Conservation (phyloP, 2,797 vertebrate genomes). For the Rhinoraja longicauda region DNA sequence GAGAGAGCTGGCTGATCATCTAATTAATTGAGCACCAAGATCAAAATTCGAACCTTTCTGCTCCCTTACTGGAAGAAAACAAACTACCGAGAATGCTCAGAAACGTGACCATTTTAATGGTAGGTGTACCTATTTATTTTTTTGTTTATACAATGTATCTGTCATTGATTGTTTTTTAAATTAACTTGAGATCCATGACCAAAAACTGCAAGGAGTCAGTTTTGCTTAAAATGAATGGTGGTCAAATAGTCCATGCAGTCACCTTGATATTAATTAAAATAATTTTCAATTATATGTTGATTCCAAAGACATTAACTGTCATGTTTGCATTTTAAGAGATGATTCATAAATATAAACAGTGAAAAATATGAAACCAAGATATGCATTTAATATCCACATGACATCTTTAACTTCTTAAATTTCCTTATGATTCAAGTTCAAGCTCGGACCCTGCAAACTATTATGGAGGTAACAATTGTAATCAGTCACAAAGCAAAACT, state of each 20-base stretch:
- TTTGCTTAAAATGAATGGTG: neutral
- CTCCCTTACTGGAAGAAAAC: neutral
- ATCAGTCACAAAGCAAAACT: neutral
- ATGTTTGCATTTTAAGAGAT: too few relatives aligned
- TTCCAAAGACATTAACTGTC: neutral
- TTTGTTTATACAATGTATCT: neutral
- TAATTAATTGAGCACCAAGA: neutral
- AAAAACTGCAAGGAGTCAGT: neutral
- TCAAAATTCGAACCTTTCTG: neutral
- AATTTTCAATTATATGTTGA: slow-evolving; percentile 1
- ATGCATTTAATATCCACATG: neutral
- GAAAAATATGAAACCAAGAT: neutral
- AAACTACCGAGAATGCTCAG: neutral
- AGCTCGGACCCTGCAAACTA: neutral
- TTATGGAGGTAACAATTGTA: neutral
- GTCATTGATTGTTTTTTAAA: neutral
- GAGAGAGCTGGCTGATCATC: neutral
- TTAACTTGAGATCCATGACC: neutral
- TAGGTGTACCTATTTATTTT: neutral
- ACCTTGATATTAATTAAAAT: slow-evolving; percentile 9
- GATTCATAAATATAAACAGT: neutral
- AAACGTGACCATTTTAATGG: neutral
- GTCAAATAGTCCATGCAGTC: neutral
- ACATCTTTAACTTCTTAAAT: neutral
- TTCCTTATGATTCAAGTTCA: neutral